Base-by-base conservation (phyloP, 2,888 invertebrate species). In the Trachelus stipa region DNA sequence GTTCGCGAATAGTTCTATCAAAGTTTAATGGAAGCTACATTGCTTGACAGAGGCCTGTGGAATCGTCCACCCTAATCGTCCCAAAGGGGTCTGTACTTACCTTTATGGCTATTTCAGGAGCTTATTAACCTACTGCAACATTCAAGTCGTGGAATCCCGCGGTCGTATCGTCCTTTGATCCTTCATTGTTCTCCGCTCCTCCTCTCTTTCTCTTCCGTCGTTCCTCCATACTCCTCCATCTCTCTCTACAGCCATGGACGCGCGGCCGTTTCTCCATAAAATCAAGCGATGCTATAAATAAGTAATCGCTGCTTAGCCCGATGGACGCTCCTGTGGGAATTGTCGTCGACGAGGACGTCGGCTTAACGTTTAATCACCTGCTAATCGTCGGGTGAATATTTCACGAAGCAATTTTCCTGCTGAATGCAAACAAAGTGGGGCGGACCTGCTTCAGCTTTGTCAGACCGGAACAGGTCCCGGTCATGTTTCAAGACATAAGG, bases 371-470 rank as follows among this genome's bases (percentile, higher is more conserved):
- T 77, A 77, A 80, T 74, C 77, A 77, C 76, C 83, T 83, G 83
- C 83, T 88, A 88, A 88, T 88, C 86, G 85, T 81, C 81, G 78
- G 78, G 80, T 88, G 87, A 87, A 89, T 89, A 88, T 88, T 89
- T 88, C 82, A 89, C 84, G 83, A 80, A 82, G 80, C 83, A 86
- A 87, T 87, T 81, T 85, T 81, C 84, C 77, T 74, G 69, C 40
- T 79, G 83, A 85, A 81, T 81, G 78, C 74, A 69, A 69, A 76
- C 75, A 78, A 82, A 83, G 69, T 12, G 33, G 12, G 15, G 34
- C 74, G 23, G 11, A 9, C 30, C 34, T 12, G n/a, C 33, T 31
- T 31, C 12, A 23, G 23, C 12, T 31, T 31, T 71, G 71, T 31
- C 30, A 34, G 56, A 56, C 56, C 56, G 56, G 23, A 56, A 56